Evolutionary conservation across 2,797 vertebrate genomes (phyloP), one percentile per base, ranked within the genome.

Genomic region (Australoheros facetus): DNA sequence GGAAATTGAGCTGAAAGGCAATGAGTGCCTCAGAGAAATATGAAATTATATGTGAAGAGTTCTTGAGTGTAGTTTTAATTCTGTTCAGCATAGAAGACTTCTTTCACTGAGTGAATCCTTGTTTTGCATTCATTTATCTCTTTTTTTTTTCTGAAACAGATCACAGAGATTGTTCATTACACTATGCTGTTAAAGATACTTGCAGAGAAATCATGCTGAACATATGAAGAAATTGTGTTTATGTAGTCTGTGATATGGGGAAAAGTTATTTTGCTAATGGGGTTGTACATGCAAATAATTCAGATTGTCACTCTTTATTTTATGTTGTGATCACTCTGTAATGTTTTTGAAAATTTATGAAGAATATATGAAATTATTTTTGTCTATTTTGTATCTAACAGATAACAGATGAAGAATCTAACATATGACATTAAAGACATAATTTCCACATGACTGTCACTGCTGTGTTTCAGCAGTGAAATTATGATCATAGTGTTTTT

Each of bases 381-480:
- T 92, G 90, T 92, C 90, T 91, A 94, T 95, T 95, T 95, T 95
- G 87, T 95, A 95, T 91, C 90, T 85, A 89, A 92, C 88, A 92
- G 86, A 91, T 87, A 37, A 37, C 9, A 37, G 37, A 87, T 86
- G 76, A 83, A 77, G 81, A 92, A 86, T 87, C 89, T 87, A 90
- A 91, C 83, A 89, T 91, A 88, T 92, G 81, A 90, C 78, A 89
- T 91, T 87, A 92, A 87, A 92, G 69, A 86, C 74, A 83, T 89
- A 80, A 87, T 89, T 87, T 82, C 83, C 74, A 93, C 82, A 76
- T 82, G 80, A 89, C 87, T 93, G 83, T 93, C 84, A 88, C 79
- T 72, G 71, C 88, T 92, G 85, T 82, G 84, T 88, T 90, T 89
- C 56, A 72, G 76, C 82, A 82, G 85, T 83, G 73, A 77, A 77